Evolutionary conservation across 53 echinoderm and acorn worm genomes (phyloP).

Genomic region (Astropecten irregularis): DNA sequence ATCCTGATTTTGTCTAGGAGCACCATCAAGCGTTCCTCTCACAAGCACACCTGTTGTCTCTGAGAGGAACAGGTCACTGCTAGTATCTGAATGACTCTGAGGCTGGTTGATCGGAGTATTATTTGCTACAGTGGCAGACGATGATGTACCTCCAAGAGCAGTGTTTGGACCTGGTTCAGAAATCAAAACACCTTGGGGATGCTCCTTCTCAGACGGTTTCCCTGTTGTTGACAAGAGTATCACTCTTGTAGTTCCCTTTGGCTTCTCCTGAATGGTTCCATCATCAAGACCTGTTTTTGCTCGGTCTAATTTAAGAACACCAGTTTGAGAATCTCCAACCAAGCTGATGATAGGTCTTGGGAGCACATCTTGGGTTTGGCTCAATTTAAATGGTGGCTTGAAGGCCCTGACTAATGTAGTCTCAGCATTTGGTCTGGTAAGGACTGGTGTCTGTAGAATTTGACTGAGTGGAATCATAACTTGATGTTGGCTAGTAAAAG

Average conservation of each 20-base stretch:
- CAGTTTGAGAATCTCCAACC: too few relatives aligned
- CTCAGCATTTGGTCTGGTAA: not conserved
- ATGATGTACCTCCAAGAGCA: not conserved
- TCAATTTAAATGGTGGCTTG: slow-evolving; percentile 45
- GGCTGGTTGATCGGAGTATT: not conserved
- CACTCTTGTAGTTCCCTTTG: too few relatives aligned
- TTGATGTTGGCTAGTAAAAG: not conserved
- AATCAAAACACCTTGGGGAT: too few relatives aligned
- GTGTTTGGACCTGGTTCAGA: too few relatives aligned
- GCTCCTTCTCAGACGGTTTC: too few relatives aligned
- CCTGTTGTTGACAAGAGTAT: too few relatives aligned
- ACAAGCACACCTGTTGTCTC: slow-evolving; percentile 1
- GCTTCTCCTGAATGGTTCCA: too few relatives aligned
- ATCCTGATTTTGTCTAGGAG: not conserved
- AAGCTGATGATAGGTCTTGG: not conserved
- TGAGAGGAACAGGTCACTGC: not conserved
- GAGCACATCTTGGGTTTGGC: not conserved
- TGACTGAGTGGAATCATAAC: too few relatives aligned
- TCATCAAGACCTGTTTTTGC: too few relatives aligned
- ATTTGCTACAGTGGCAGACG: not conserved
- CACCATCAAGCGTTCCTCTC: not conserved
- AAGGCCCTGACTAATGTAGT: not conserved
- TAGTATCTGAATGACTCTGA: slow-evolving; percentile 1
- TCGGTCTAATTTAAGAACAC: too few relatives aligned
- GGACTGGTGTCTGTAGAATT: not conserved